Evolutionary conservation across 2,113 vertebrate species (phyloP), one percentile per base, ranked within the genome.

Genomic region (Cathartes aura): DNA sequence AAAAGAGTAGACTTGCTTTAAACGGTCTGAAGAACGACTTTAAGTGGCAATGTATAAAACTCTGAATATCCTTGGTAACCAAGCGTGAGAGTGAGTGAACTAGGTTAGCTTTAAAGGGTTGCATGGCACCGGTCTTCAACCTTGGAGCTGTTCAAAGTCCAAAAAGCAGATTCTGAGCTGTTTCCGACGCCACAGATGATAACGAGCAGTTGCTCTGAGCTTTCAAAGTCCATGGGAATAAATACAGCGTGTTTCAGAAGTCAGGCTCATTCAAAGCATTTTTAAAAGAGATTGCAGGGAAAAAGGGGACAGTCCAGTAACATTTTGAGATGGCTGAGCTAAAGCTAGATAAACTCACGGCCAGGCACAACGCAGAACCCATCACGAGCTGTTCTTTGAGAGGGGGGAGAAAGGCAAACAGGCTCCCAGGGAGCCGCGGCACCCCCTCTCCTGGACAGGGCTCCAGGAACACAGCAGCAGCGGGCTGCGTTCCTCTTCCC

Each of bases 151-250:
- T 42, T 74, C 83, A 7, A 71, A 94, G 80, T 66, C 32, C 47
- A 38, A 63, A 74, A 38, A 42, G 32, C 68, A 87, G 64, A 78
- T 56, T 63, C 32, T 15, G n/a, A 29, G 67, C 53, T 62, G 82
- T 36, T 63, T 75, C 70, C 63, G 81, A 67, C 1, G 1, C 38
- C 36, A 36, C 19, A 26, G 52, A 36, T 20, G 5, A 55, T 23
- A 74, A 70, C 27, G 9, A 84, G 38, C 55, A 21, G 42, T 5
- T 47, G 23, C 42, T 81, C 38, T 45, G 34, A 71, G 56, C 34
- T 67, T 75, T 93, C 87, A 74, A 72, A 93, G 87, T 75, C 63
- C 53, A 60, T 40, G 60, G 64, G 91, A 93, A 85, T 52, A 82
- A 87, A 50, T 8, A 78, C 0, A 20, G 26, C 0, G 1, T 21